A percentile compares a stretch with the other conserved stretches of the same genome.
Evolutionary conservation across 2,888 invertebrate species (phyloP).

Genomic region (Trachelus troglodyta): DNA sequence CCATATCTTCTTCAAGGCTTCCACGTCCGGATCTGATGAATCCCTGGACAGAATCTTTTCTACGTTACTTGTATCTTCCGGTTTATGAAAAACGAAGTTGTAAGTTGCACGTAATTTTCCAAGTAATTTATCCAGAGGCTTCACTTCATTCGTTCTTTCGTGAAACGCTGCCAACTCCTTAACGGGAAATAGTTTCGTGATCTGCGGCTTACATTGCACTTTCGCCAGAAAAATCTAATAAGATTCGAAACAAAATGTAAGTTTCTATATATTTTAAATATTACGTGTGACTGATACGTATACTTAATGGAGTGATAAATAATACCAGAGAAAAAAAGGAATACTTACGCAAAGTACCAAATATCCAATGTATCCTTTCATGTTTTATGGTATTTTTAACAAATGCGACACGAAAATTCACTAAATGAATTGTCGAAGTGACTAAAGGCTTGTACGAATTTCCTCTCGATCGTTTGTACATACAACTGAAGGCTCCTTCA

Average conservation of each 20-base stretch:
- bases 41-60: conserved; percentile 41
- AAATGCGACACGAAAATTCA: background rate
- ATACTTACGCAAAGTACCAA: conserved; percentile 48
- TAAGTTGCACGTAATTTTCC: conserved; percentile 55
- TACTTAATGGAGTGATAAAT: background rate
- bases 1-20: conserved; percentile 23
- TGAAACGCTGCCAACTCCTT: conserved; percentile 43
- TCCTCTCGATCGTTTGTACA: conserved; percentile 6
- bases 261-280: background rate
- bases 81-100: conserved; percentile 51
- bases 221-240: conserved; percentile 42
- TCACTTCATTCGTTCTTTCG: conserved; percentile 38
- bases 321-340: background rate
- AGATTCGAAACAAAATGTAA: background rate
- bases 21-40: conserved; percentile 23
- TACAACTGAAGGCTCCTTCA: conserved; percentile 44
- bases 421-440: conserved; percentile 15
- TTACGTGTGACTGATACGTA: background rate
- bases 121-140: conserved; percentile 49
- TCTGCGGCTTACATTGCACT: conserved; percentile 47
- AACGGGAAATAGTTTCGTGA: conserved; percentile 50
- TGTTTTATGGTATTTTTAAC: conserved; percentile 16
- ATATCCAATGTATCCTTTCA: conserved; percentile 34
- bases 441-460: background rate
- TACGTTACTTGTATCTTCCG: conserved; percentile 47